Conservation (phyloP, 2,113 vertebrate genomes). For the Mormyrus lacerda region DNA sequence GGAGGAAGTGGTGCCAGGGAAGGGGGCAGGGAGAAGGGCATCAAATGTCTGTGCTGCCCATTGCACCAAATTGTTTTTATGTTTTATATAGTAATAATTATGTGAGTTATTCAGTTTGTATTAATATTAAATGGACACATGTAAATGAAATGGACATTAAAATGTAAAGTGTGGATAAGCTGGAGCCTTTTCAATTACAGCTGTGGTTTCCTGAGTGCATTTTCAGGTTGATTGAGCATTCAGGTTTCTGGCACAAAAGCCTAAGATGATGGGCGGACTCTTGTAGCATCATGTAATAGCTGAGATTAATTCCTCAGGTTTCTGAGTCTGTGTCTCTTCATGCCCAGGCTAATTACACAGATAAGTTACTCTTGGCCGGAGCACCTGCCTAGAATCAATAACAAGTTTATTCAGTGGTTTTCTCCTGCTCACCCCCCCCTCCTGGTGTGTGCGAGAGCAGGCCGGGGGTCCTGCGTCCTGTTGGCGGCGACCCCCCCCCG, state of each 20-base stretch:
- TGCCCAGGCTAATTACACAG: neutral
- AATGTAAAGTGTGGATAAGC: neutral
- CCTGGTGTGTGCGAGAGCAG: too few species aligned
- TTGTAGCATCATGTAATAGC: neutral
- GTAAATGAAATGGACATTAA: neutral
- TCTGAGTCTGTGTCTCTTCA: conserved; percentile 1
- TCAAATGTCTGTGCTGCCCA: neutral
- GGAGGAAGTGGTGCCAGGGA: neutral
- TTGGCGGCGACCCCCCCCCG: too few species aligned
- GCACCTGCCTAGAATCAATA: neutral
- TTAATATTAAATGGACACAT: neutral
- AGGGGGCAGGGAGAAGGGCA: neutral
- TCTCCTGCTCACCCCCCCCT: too few species aligned
- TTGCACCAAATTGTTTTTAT: neutral
- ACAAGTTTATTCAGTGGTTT: neutral
- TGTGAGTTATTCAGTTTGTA: neutral
- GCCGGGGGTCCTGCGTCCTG: neutral
- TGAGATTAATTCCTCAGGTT: neutral
- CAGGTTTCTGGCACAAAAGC: neutral
- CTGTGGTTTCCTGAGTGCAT: neutral
- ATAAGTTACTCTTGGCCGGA: neutral
- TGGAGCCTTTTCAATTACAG: neutral
- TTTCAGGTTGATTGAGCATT: neutral
- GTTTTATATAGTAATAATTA: neutral
- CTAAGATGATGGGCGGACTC: neutral